These are phyloP conservation scores for Vidua macroura DNA, from an alignment of 2,113 vertebrate genomes.

Conservation along the genomic window DNA sequence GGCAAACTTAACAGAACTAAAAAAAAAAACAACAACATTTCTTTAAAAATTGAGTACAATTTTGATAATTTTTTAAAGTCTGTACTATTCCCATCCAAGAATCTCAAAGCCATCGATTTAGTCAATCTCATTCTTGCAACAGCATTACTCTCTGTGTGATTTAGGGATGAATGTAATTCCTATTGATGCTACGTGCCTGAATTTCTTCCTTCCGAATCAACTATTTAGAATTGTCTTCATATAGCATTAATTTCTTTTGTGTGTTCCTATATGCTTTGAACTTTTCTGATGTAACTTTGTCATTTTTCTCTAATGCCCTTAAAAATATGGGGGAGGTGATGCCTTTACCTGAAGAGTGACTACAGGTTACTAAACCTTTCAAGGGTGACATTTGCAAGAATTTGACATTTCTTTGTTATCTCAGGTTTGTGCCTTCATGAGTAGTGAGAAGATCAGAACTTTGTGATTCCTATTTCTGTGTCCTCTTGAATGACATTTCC, in stretches of 20 bases:
- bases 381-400: conserved; percentile 13
- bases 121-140: neutral
- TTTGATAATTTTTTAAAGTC: neutral
- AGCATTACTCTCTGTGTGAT: neutral
- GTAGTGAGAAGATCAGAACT: neutral
- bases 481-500: neutral
- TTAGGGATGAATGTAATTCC: neutral
- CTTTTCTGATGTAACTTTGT: neutral
- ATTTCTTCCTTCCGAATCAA: neutral
- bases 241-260: neutral
- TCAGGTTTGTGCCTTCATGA: neutral
- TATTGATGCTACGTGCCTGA: neutral
- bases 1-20: neutral
- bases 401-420: neutral
- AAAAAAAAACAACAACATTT: neutral
- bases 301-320: neutral
- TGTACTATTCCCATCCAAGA: neutral
- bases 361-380: neutral
- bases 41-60: neutral
- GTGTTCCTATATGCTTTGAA: neutral
- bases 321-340: neutral
- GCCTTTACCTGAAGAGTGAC: neutral
- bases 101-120: neutral
- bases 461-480: neutral
- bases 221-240: neutral